Evolutionary conservation across 1,140 invertebrate genomes (phyloP), one percentile per base, ranked within the genome.

Genomic region (Xylocopa sonorina): DNA sequence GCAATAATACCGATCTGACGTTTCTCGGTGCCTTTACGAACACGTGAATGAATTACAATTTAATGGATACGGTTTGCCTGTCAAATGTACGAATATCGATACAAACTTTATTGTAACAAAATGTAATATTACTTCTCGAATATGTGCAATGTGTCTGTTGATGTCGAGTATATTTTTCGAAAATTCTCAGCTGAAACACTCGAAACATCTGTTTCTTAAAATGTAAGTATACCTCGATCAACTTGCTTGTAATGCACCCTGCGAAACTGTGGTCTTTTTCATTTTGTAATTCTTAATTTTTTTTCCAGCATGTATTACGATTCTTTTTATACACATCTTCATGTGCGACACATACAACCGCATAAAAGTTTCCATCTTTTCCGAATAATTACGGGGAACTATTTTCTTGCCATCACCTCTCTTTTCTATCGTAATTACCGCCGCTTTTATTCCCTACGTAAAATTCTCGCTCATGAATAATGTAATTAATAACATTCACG

Each of bases 61-160:
- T 71, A 78, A 73, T 87, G 67, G 60, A 77, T 68, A 84, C 78
- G 64, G 62, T 21, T 76, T 81, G 73, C 46, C 66, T 84, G 82
- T 87, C 79, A 84, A 77, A 79, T 82, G 27, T 64, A 64, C 48
- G 55, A 77, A 78, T 73, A 62, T 76, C 79, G 67, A 64, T 41
- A 32, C 78, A 27, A 78, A 57, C 62, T 75, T 85, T 51, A 9
- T 58, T 60, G 14, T 60, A 43, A 73, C 60, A 48, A 48, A 58
- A 41, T 60, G 57, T 41, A 34, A 21, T 77, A 51, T 29, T 50
- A 55, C 53, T 51, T 66, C 27, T 41, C 55, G 64, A 43, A 63
- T 38, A 76, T 50, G 74, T 81, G 77, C 81, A 24, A 87, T 86
- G 84, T 76, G 51, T 68, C 16, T 10, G 3, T 18, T 43, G 24